phyloP scores from a whole-genome alignment of 2,113 vertebrate species.

The Stegastes partitus region DNA sequence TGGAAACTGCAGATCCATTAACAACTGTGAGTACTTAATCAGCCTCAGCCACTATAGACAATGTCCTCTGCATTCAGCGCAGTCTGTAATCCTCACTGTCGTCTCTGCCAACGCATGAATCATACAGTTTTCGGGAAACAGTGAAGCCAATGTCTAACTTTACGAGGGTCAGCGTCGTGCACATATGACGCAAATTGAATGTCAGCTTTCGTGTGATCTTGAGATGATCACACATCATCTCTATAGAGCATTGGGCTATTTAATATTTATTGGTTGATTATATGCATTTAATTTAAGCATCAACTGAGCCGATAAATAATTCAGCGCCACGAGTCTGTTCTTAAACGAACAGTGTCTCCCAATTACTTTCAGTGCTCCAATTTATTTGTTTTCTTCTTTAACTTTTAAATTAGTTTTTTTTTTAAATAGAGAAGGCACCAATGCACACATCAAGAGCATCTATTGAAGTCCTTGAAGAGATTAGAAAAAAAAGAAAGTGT shows the following conservation, averaged over 20 bases:
- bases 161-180: background rate
- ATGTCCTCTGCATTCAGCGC: conserved; percentile 10
- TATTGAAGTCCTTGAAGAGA: too few species aligned
- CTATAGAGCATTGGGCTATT: background rate
- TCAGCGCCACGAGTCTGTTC: background rate
- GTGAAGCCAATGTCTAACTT: background rate
- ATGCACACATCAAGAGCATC: background rate
- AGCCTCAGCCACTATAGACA: conserved; percentile 24
- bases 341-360: conserved; percentile 10
- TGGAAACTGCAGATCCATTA: conserved; percentile 55
- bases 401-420: background rate
- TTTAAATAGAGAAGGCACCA: background rate
- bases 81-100: conserved; percentile 10
- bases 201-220: too few species aligned
- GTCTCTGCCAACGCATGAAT: background rate
- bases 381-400: background rate
- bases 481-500: too few species aligned
- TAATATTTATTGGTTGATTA: conserved; percentile 4
- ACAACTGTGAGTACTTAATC: conserved; percentile 54
- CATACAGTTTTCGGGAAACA: background rate
- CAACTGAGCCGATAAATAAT: background rate
- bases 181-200: conserved; percentile 11
- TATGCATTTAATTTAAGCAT: conserved; percentile 8
- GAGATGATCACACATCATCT: background rate
- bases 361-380: background rate